A percentile compares a stretch with the other conserved stretches of the same genome.
phyloP scores from a whole-genome alignment of 2,797 vertebrate species.

The Setipinna tenuifilis region DNA sequence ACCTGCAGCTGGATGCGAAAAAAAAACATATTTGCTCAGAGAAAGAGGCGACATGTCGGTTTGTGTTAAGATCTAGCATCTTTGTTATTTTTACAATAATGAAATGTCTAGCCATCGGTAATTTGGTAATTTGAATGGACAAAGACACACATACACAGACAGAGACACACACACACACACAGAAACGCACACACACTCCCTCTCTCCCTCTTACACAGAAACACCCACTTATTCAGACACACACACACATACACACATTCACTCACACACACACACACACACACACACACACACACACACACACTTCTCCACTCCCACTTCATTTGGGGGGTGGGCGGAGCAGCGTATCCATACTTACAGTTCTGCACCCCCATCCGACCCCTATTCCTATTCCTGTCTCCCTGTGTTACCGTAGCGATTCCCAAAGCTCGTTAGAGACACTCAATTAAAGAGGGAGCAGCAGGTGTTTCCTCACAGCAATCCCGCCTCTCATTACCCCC shows the following conservation, averaged over 20 bases:
- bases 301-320: background rate
- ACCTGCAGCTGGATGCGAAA: background rate
- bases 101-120: background rate
- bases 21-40: background rate
- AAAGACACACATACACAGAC: background rate
- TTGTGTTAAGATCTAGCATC: background rate
- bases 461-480: slow-evolving; percentile 65
- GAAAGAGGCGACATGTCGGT: background rate
- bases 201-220: too few species aligned
- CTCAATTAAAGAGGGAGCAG: slow-evolving; percentile 67
- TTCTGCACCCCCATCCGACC: slow-evolving; percentile 1
- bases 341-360: background rate
- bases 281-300: too few species aligned
- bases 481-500: slow-evolving; percentile 37
- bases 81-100: background rate
- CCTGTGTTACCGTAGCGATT: slow-evolving; percentile 27
- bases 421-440: slow-evolving; percentile 57
- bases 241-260: too few species aligned
- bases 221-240: too few species aligned
- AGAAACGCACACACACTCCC: too few species aligned
- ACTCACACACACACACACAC: too few species aligned
- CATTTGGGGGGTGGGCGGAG: background rate
- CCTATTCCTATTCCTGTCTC: background rate
- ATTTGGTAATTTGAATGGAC: background rate
- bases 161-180: too few species aligned